A percentile compares a stretch with the other conserved stretches of the same genome.
Conservation (phyloP, 37 sponge, comb jelly and placozoan species). For the Agelas oroides region DNA sequence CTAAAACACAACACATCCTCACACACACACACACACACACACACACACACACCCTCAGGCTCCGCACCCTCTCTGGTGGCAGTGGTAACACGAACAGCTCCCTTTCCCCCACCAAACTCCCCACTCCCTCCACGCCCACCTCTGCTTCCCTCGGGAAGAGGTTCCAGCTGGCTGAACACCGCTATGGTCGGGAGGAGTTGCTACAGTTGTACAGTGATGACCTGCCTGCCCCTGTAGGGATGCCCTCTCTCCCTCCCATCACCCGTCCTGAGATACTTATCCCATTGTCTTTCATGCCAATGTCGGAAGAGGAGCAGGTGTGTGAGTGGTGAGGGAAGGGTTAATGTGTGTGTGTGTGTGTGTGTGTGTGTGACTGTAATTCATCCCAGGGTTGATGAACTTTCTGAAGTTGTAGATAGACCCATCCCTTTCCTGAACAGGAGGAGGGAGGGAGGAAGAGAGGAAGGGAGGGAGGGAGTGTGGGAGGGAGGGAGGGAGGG, state of each 20-base stretch:
- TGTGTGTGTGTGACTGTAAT: constrained; percentile 13
- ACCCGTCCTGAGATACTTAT: background rate
- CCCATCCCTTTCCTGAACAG: background rate
- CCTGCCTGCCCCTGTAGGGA: constrained; percentile 11
- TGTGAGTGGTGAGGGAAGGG: background rate
- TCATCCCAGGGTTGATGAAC: background rate
- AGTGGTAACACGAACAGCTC: background rate
- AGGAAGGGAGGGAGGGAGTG: background rate
- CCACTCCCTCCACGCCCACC: background rate
- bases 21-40: background rate
- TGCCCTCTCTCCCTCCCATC: constrained; percentile 31
- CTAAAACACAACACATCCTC: no score
- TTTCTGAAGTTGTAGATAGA: background rate
- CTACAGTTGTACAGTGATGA: constrained; percentile 56
- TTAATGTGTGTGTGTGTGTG: constrained; percentile 28
- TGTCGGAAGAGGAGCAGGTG: constrained; percentile 86
- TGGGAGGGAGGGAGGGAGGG: no score
- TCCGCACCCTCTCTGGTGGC: constrained; percentile 46
- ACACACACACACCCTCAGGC: constrained; percentile 13
- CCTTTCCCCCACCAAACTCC: constrained; percentile 20
- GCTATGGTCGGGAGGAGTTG: constrained; percentile 86
- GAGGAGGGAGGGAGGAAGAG: background rate
- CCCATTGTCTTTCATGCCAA: constrained; percentile 75
- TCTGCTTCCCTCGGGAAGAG: background rate
- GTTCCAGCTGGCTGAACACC: constrained; percentile 71